Base-by-base conservation (phyloP, 2,113 vertebrate genomes). In the Spheniscus mendiculus region DNA sequence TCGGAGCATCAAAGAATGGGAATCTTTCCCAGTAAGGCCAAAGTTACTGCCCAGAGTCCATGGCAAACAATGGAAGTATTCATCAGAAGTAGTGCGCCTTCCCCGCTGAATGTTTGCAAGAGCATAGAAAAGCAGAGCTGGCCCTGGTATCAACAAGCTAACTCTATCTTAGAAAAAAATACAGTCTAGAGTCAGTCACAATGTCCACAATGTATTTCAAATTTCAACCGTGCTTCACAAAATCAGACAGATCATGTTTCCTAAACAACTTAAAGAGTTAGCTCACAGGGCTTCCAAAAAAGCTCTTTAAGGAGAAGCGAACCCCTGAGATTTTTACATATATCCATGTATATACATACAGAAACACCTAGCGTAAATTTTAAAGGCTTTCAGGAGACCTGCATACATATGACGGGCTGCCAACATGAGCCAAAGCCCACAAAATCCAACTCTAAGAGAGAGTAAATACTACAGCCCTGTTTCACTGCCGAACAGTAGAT, bases 21-120 rank as follows among this genome's bases (percentile, higher is more conserved):
- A 97, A 95, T 87, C 95, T 85, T 97, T 97, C 97, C 95, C 96
- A 96, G 90, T 95, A 94, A 86, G 91, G 94, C 91, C 91, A 88
- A 93, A 94, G 89, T 95, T 85, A 97, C 71, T 95, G 73, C 94
- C 89, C 95, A 93, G 83, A 94, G 94, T 89, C 89, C 78, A 45
- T 56, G 61, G 90, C 93, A 94, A 98, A 98, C 97, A 98, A 98
- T 96, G 78, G 91, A 97, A 83, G 94, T 93, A 98, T 97, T 98
- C 95, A 97, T 92, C 70, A 86, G 91, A 88, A 95, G 92, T 45
- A 96, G 50, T 20, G 7, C 80, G 97, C 84, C 95, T 97, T 97
- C 83, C 52, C 38, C 1, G 0, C 11, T 94, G 87, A 93, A 94
- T 34, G 26, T 86, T 73, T 96, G 53, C 52, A 79, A 93, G 55